Evolutionary conservation across 1,140 invertebrate species (phyloP).

Genomic region (Nautilus pompilius): DNA sequence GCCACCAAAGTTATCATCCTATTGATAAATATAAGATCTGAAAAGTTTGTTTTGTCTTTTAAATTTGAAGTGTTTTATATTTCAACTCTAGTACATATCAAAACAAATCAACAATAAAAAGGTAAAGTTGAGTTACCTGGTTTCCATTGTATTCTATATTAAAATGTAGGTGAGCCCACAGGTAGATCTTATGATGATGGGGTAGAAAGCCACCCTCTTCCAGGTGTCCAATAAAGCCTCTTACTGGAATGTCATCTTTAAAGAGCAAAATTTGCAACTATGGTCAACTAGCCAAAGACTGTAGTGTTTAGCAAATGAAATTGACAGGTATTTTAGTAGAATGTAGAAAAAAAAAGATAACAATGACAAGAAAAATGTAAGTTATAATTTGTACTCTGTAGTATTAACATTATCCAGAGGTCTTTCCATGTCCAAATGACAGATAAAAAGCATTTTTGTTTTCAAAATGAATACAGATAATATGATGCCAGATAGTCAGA

Average conservation of each 20-base stretch:
- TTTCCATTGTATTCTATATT: conserved; percentile 59
- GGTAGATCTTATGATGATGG: conserved; percentile 58
- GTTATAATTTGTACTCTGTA: too few relatives aligned
- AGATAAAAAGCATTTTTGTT: too few relatives aligned
- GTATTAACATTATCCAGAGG: too few relatives aligned
- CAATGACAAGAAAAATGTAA: too few relatives aligned
- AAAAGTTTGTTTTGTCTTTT: too few relatives aligned
- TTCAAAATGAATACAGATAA: too few relatives aligned
- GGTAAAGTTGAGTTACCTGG: conserved; percentile 40
- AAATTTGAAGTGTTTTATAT: too few relatives aligned
- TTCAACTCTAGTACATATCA: too few relatives aligned
- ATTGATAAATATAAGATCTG: background rate
- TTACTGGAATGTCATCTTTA: conserved; percentile 59
- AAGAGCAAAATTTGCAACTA: background rate
- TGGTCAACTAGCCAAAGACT: background rate
- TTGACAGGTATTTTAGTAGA: background rate
- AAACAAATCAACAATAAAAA: too few relatives aligned
- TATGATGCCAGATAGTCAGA: too few relatives aligned
- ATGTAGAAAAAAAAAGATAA: too few relatives aligned
- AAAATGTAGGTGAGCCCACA: conserved; percentile 60
- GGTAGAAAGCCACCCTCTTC: conserved; percentile 60
- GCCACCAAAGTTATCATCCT: background rate
- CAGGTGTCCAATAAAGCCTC: conserved; percentile 60
- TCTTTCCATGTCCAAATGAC: too few relatives aligned
- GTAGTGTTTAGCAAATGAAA: background rate